Percentiles rank a stretch among this genome's conserved stretches.
Evolutionary conservation across 2,113 vertebrate species (phyloP).

Genomic region (Gavia stellata): DNA sequence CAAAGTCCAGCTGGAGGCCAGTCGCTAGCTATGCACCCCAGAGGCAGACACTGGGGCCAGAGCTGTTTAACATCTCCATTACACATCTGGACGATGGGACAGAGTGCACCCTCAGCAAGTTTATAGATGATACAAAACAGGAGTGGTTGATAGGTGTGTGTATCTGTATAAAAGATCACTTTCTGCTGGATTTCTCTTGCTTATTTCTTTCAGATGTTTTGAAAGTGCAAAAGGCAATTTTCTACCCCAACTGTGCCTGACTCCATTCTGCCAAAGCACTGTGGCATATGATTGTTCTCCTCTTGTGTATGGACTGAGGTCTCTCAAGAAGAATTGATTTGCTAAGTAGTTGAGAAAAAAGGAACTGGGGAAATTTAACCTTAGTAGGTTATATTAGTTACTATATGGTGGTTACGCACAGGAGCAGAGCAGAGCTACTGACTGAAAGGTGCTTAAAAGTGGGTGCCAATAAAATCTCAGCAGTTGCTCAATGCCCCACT

Average conservation of each 20-base stretch:
- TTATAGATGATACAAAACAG: not conserved
- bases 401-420: not conserved
- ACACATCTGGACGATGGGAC: not conserved
- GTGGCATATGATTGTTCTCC: not conserved
- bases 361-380: not conserved
- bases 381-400: not conserved
- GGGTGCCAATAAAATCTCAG: not conserved
- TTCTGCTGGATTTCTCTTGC: conserved; percentile 12
- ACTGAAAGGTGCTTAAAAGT: not conserved
- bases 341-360: not conserved
- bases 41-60: not conserved
- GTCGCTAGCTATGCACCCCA: fast-evolving
- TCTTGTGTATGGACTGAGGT: not conserved
- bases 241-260: conserved; percentile 3
- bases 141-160: not conserved
- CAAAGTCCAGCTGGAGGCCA: not conserved
- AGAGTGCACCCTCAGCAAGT: not conserved
- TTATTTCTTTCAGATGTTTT: not conserved
- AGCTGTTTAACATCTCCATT: not conserved
- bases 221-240: conserved; percentile 30
- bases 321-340: not conserved
- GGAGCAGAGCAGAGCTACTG: not conserved
- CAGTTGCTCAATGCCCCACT: not conserved
- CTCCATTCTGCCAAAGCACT: not conserved
- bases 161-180: not conserved